A percentile compares a stretch with the other conserved stretches of the same genome.
Evolutionary conservation across 2,888 invertebrate species (phyloP).

Genomic region (Chrysopilus asiliformis): DNA sequence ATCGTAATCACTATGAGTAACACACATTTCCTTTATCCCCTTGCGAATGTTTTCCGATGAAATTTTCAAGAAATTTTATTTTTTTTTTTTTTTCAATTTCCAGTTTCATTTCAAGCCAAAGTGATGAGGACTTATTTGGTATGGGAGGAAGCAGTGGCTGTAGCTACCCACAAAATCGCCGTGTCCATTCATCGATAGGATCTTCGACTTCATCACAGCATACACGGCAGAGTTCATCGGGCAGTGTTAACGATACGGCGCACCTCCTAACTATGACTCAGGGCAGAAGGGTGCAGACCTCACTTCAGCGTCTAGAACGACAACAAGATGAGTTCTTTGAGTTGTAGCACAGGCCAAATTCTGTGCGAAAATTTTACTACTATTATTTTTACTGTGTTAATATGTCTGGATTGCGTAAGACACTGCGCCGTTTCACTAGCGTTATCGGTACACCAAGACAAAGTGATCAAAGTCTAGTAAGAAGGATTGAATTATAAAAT

Average conservation of each 20-base stretch:
- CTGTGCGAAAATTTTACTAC: slow-evolving; percentile 6
- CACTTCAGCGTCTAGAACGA: slow-evolving; percentile 66
- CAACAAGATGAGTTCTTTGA: slow-evolving; percentile 84
- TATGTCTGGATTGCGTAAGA: slow-evolving; percentile 9
- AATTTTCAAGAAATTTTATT: slow-evolving; percentile 2
- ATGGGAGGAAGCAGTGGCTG: no score
- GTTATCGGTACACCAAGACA: slow-evolving; percentile 2
- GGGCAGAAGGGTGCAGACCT: slow-evolving; percentile 64
- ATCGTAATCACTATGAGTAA: no score
- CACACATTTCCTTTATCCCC: no score
- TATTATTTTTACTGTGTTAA: slow-evolving; percentile 6
- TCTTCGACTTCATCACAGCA: slow-evolving; percentile 31
- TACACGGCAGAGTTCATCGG: slow-evolving; percentile 35
- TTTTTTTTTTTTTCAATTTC: slow-evolving; percentile 5
- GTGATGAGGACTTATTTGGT: slow-evolving; percentile 28
- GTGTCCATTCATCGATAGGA: slow-evolving; percentile 22
- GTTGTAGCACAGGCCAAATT: slow-evolving; percentile 53
- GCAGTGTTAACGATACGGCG: slow-evolving; percentile 40
- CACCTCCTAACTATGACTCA: slow-evolving; percentile 53
- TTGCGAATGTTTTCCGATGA: no score
- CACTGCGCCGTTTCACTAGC: slow-evolving; percentile 5
- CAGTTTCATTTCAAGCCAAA: slow-evolving; percentile 30
- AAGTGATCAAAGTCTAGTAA: slow-evolving; percentile 4
- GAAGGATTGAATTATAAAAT: no score
- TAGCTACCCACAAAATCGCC: slow-evolving; percentile 15